These are phyloP conservation scores for Microcebus lehilahytsara DNA, from an alignment of 2,113 vertebrate species.

Conservation along the genomic window DNA sequence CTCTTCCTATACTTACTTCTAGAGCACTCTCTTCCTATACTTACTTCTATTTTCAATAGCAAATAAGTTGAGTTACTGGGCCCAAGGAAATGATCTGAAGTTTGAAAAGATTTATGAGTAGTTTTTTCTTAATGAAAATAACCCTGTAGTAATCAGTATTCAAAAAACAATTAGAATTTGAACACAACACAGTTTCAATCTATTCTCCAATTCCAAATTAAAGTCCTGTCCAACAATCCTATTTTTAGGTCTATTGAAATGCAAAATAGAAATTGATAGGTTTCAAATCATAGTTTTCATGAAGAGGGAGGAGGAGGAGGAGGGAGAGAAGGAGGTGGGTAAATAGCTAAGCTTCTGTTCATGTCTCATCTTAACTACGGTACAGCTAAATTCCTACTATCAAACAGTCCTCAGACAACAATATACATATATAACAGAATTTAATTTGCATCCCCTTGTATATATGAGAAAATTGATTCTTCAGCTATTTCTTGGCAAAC, in stretches of 20 bases:
- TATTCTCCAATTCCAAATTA: not conserved
- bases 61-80: not conserved
- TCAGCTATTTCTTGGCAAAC: constrained; percentile 33
- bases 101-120: not conserved
- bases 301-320: not conserved
- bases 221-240: not conserved
- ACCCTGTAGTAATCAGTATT: not conserved
- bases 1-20: not conserved
- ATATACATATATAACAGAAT: not conserved
- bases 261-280: not conserved
- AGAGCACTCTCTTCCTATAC: not conserved
- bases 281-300: not conserved
- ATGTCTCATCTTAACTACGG: not conserved
- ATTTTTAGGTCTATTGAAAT: not conserved
- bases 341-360: not conserved
- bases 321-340: not conserved
- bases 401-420: not conserved
- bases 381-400: not conserved
- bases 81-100: not conserved
- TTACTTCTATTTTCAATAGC: not conserved
- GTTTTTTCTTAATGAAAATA: not conserved
- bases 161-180: not conserved
- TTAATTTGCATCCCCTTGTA: constrained; percentile 7
- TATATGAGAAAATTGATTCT: constrained; percentile 30
- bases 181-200: not conserved